A percentile compares a stretch with the other conserved stretches of the same genome.
Conservation (phyloP, 2,888 invertebrate genomes). For the Hypolimnas misippus region DNA sequence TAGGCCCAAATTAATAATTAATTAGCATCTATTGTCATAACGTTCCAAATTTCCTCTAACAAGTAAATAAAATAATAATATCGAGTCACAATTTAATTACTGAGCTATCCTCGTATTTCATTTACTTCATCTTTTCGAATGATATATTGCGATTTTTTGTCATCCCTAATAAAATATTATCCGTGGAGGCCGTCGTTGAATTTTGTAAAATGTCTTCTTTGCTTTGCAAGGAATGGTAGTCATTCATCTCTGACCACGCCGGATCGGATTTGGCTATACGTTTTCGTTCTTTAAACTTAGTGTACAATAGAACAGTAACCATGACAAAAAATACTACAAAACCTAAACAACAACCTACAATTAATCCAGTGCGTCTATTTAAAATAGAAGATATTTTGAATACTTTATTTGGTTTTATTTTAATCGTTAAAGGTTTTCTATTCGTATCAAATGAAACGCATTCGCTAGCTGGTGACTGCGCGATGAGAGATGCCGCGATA, state of each 20-base stretch:
- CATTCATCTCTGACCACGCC: conserved; percentile 77
- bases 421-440: conserved; percentile 57
- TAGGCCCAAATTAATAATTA: conserved; percentile 15
- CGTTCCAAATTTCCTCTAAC: not conserved
- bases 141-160: conserved; percentile 68
- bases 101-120: not conserved
- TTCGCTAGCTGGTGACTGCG: conserved; percentile 75
- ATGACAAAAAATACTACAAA: conserved; percentile 76
- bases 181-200: conserved; percentile 76
- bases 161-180: conserved; percentile 79
- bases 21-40: conserved; percentile 13
- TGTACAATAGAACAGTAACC: conserved; percentile 74
- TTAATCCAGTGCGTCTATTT: conserved; percentile 74
- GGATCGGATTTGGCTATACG: conserved; percentile 78
- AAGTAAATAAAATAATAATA: conserved; percentile 4
- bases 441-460: conserved; percentile 75
- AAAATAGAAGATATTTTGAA: conserved; percentile 65
- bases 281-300: conserved; percentile 78
- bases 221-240: conserved; percentile 77
- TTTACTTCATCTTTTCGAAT: conserved; percentile 59
- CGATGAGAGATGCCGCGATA: conserved; percentile 64
- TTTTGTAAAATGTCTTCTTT: conserved; percentile 76
- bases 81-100: conserved; percentile 4
- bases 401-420: conserved; percentile 61
- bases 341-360: conserved; percentile 76